Evolutionary conservation across 1,140 invertebrate genomes (phyloP), one percentile per base, ranked within the genome.

Genomic region (Agrypnia vestita): DNA sequence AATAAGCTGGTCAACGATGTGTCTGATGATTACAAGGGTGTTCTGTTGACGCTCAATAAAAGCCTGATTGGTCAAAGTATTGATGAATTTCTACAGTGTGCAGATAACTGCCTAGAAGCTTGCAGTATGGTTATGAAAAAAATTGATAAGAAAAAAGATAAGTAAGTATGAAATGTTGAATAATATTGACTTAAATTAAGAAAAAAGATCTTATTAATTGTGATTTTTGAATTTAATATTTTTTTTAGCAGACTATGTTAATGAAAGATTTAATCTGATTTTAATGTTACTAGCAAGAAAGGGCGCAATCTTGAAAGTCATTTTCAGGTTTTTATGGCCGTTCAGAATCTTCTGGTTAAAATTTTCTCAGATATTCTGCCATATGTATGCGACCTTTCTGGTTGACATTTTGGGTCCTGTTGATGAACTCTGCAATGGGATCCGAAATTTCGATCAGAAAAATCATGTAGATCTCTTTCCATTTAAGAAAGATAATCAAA

Each of bases 91-190:
- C 91, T 95, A 77, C 89, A 91, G 80, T 88, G 91, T 9, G 88
- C 95, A 69, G 96, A 98, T 84, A 86, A 90, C 8, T 93, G 94
- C 11, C 90, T 97, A 80, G 89, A 91, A 44, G 89, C 91, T 80
- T 94, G 96, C 85, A 95, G 96, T 82, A 94, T 98, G 89, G 92
- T 97, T 79, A 87, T 97, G 51, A 96, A 95, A 84, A 98, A 98
- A 89, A 92, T 93, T 77, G 96, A 97, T 86, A 96, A 96, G 84
- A 97, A 96, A 85, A 96, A 95, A 85, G 96, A 97, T 89, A 93
- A 93, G 88, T 92, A 87, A 84, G 71, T 78, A 46, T 17, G 10
- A 15, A 1, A 15, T 56, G 15, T 35, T 6, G 85, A 67, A 67
- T 67, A 8, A 9, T 56, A 21, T 43, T 43, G 25, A 44, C 25